Conservation (phyloP, 2,113 vertebrate genomes). For the Sprattus sprattus region DNA sequence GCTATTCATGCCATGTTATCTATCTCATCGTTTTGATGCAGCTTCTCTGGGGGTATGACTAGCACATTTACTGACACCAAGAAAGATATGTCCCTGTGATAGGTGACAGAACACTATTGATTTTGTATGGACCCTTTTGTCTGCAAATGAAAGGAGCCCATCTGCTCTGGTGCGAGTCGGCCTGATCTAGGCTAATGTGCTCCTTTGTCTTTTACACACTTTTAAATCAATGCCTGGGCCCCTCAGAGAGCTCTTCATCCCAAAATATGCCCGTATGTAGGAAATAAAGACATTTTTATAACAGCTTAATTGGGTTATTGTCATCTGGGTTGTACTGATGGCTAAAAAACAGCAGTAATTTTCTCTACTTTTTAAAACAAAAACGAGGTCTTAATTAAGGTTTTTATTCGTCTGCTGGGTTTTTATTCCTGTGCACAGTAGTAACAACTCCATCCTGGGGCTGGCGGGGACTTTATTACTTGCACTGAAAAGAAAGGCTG, state of each 20-base stretch:
- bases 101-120: slow-evolving; percentile 31
- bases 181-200: slow-evolving; percentile 30
- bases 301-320: slow-evolving; percentile 24
- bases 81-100: not conserved
- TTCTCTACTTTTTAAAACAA: not conserved
- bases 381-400: not conserved
- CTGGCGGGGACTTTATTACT: not conserved
- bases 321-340: not conserved
- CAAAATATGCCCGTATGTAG: slow-evolving; percentile 16
- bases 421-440: not conserved
- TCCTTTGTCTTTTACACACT: slow-evolving; percentile 8
- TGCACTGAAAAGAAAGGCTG: not conserved
- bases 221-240: slow-evolving; percentile 27
- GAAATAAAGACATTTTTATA: slow-evolving; percentile 3
- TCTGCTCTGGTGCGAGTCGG: not conserved
- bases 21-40: not conserved
- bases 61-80: not conserved
- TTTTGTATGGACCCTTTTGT: slow-evolving; percentile 14
- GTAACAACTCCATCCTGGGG: not conserved
- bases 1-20: not conserved
- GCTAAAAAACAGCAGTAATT: not conserved
- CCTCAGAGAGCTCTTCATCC: not conserved
- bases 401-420: not conserved
- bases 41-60: slow-evolving; percentile 6
- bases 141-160: slow-evolving; percentile 26